A percentile compares a stretch with the other conserved stretches of the same genome.
These are phyloP conservation scores for Ginglymostoma cirratum DNA, from an alignment of 2,113 vertebrate genomes.

Conservation along the genomic window DNA sequence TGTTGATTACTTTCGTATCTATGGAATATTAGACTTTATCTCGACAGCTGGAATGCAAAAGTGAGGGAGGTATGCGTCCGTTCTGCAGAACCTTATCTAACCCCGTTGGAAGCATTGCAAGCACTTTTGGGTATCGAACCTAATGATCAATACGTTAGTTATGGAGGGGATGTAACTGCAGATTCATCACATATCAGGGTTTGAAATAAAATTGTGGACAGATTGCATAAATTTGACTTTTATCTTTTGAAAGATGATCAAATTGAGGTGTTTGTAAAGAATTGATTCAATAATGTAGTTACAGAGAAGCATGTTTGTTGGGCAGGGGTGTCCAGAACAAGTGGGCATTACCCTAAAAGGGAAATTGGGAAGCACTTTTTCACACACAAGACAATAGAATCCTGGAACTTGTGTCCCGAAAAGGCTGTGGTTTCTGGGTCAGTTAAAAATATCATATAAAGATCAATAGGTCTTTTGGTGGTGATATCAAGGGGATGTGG, in stretches of 20 bases:
- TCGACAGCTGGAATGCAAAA: not conserved
- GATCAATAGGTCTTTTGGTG: too few relatives aligned
- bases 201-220: not conserved
- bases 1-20: too few relatives aligned
- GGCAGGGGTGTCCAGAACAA: not conserved
- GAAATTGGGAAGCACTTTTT: too few relatives aligned
- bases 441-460: too few relatives aligned
- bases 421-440: too few relatives aligned
- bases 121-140: not conserved
- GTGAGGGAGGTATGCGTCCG: not conserved
- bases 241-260: not conserved
- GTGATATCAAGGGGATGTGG: too few relatives aligned
- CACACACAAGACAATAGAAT: too few relatives aligned
- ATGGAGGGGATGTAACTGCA: not conserved
- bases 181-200: not conserved
- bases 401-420: too few relatives aligned
- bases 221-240: not conserved
- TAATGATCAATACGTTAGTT: not conserved
- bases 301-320: not conserved
- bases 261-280: not conserved
- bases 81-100: not conserved
- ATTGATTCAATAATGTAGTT: not conserved
- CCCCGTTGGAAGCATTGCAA: not conserved
- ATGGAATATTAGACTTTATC: not conserved
- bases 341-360: not conserved